These are phyloP conservation scores for Lasioglossum calceatum DNA, from an alignment of 2,888 invertebrate species.

Conservation along the genomic window DNA sequence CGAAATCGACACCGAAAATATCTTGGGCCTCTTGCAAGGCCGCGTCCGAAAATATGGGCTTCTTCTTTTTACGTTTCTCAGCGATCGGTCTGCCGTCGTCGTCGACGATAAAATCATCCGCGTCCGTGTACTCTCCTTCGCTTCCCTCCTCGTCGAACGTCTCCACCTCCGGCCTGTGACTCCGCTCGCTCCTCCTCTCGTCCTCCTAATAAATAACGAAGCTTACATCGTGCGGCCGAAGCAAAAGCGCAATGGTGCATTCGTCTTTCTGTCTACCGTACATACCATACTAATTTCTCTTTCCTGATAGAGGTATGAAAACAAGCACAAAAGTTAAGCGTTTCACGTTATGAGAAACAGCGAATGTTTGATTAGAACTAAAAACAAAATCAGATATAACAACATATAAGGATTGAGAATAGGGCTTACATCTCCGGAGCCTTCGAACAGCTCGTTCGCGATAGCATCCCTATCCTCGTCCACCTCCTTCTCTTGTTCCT, in stretches of 20 bases:
- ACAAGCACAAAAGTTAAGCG: slow-evolving; percentile 18
- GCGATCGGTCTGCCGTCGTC: slow-evolving; percentile 96
- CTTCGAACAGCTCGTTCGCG: slow-evolving; percentile 94
- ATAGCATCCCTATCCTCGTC: slow-evolving; percentile 93
- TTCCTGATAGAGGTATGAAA: slow-evolving; percentile 48
- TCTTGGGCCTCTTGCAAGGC: slow-evolving; percentile 99
- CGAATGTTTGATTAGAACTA: not conserved
- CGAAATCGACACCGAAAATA: slow-evolving; percentile 99
- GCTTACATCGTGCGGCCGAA: not conserved
- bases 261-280: not conserved
- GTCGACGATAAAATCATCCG: slow-evolving; percentile 99
- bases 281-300: slow-evolving; percentile 58
- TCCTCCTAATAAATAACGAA: slow-evolving; percentile 87
- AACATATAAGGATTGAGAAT: not conserved
- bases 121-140: slow-evolving; percentile 86
- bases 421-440: slow-evolving; percentile 92
- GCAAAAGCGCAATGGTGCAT: not conserved
- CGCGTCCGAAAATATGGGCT: slow-evolving; percentile 94
- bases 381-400: not conserved
- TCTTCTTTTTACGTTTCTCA: slow-evolving; percentile 92
- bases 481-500: slow-evolving; percentile 91
- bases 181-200: slow-evolving; percentile 90
- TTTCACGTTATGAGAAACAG: slow-evolving; percentile 1
- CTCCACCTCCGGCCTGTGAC: slow-evolving; percentile 87
- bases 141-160: slow-evolving; percentile 91